Evolutionary conservation across 2,797 vertebrate species (phyloP).

Genomic region (Tarsius wallacei): DNA sequence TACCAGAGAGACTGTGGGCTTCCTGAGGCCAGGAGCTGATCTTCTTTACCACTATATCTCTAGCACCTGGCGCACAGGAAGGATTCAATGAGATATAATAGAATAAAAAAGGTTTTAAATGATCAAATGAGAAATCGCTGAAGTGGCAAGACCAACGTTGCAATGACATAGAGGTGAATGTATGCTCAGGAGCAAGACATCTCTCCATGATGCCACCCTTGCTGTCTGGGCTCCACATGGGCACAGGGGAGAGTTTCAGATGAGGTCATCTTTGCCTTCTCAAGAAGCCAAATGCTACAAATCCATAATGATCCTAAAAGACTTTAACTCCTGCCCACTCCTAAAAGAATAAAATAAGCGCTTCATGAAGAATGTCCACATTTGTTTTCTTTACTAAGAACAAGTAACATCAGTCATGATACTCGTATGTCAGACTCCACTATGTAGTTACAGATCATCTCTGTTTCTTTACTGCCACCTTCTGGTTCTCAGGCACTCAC

Average conservation of each 20-base stretch:
- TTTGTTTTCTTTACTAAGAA: slow-evolving; percentile 16
- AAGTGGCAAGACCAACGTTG: neutral
- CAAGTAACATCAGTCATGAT: neutral
- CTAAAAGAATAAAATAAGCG: neutral
- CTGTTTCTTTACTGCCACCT: slow-evolving; percentile 89
- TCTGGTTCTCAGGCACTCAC: slow-evolving; percentile 82
- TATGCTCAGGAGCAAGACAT: neutral
- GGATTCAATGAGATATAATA: neutral
- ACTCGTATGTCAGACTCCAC: neutral
- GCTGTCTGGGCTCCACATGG: neutral
- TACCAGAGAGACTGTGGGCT: neutral
- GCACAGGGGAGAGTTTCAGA: neutral
- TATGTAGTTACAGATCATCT: neutral
- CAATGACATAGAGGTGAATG: neutral
- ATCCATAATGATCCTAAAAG: neutral
- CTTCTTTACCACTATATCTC: neutral
- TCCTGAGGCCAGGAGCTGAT: neutral
- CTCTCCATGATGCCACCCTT: too few relatives aligned
- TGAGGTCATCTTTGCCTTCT: neutral
- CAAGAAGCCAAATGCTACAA: neutral
- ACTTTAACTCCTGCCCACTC: neutral
- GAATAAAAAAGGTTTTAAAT: neutral
- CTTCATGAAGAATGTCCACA: neutral
- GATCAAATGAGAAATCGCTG: neutral
- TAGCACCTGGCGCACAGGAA: neutral